Conservation (phyloP, 2,797 vertebrate genomes). For the Atherinosoma microstoma region DNA sequence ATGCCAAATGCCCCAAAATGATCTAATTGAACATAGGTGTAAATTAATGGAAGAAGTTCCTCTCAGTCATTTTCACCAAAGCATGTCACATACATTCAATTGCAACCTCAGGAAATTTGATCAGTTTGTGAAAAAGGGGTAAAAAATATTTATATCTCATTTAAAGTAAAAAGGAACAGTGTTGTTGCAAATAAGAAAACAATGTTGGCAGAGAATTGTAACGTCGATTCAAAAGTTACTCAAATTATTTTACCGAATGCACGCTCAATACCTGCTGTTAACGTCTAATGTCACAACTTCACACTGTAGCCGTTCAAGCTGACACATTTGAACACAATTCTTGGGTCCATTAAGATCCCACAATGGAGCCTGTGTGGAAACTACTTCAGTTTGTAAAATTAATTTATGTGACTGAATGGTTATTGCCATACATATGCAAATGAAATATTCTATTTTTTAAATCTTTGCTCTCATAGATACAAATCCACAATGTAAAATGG, state of each 20-base stretch:
- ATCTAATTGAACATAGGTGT: too few species aligned
- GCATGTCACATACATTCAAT: too few species aligned
- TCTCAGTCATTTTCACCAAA: too few species aligned
- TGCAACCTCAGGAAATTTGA: too few species aligned
- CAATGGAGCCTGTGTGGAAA: neutral
- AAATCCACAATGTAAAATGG: too few species aligned
- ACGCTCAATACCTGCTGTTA: neutral
- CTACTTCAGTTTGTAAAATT: neutral
- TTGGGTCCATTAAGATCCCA: neutral
- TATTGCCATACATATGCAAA: too few species aligned
- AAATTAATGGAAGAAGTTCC: too few species aligned
- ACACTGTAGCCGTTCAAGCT: neutral
- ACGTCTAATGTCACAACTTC: neutral
- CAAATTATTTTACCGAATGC: neutral
- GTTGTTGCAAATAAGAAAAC: neutral
- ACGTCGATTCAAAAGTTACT: neutral
- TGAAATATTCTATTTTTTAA: neutral
- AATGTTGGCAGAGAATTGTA: neutral
- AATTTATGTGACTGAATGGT: neutral
- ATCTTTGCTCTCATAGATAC: too few species aligned
- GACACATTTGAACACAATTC: too few species aligned
- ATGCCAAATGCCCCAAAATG: too few species aligned
- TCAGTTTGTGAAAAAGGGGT: too few species aligned
- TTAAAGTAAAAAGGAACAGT: neutral
- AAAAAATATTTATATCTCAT: neutral